Evolutionary conservation across 2,113 vertebrate species (phyloP).

Genomic region (Nothobranchius furzeri): DNA sequence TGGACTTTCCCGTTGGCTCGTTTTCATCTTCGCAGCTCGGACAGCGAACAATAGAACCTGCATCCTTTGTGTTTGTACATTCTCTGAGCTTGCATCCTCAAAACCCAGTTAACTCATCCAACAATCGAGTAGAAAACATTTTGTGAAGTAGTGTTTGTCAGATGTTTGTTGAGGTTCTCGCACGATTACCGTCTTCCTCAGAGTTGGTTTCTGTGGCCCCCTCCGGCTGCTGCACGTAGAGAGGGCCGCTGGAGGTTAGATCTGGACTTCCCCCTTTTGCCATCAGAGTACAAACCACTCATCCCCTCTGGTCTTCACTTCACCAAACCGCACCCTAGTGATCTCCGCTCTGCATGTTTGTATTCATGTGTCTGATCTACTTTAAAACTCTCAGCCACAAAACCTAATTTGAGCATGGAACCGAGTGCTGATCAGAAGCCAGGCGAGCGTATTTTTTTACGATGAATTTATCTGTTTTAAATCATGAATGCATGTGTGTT

Average conservation of each 20-base stretch:
- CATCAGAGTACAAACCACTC: conserved; percentile 67
- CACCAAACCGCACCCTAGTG: conserved; percentile 37
- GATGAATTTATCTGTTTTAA: conserved; percentile 2
- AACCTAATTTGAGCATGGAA: conserved; percentile 19
- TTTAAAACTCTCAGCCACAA: conserved; percentile 23
- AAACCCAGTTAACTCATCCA: conserved; percentile 30
- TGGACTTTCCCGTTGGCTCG: conserved; percentile 68
- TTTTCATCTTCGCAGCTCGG: conserved; percentile 49
- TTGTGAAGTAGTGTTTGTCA: conserved; percentile 6
- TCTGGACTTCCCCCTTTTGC: conserved; percentile 71
- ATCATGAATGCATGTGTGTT: background rate
- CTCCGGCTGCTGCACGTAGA: conserved; percentile 63
- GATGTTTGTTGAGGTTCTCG: conserved; percentile 25
- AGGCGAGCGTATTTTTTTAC: background rate
- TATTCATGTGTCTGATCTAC: conserved; percentile 31
- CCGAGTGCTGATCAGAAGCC: background rate
- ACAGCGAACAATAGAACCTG: conserved; percentile 52
- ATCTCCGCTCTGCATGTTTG: conserved; percentile 37
- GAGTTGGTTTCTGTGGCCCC: conserved; percentile 49
- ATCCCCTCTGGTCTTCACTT: conserved; percentile 47
- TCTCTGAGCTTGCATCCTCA: conserved; percentile 24
- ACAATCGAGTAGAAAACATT: conserved; percentile 22
- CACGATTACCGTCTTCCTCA: conserved; percentile 46
- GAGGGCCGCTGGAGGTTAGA: conserved; percentile 60
- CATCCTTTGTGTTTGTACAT: conserved; percentile 32